phyloP scores from a whole-genome alignment of 2,888 invertebrate species.

The Achlya flavicornis region DNA sequence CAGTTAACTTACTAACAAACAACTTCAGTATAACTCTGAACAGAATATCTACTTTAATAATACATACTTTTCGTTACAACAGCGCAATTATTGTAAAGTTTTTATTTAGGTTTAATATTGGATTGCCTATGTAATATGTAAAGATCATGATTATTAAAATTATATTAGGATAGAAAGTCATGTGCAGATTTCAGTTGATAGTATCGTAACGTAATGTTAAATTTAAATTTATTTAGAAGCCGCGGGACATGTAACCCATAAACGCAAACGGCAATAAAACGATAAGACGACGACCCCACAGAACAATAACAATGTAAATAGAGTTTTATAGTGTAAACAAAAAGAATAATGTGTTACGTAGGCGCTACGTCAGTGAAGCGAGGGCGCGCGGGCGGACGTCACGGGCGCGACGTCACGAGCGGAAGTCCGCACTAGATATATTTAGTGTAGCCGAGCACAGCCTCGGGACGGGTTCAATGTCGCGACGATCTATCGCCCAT shows the following conservation, averaged over 20 bases:
- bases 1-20: constrained; percentile 64
- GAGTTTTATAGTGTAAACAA: constrained; percentile 81
- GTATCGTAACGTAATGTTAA: constrained; percentile 17
- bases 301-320: constrained; percentile 78
- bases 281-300: constrained; percentile 76
- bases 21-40: constrained; percentile 19
- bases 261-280: constrained; percentile 67
- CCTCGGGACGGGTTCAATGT: constrained; percentile 77
- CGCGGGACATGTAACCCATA: constrained; percentile 50
- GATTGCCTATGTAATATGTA: not conserved
- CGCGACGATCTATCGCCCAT: constrained; percentile 80
- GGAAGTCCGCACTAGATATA: constrained; percentile 79
- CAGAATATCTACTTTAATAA: not conserved
- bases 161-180: no score
- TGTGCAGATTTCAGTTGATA: not conserved
- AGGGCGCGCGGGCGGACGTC: constrained; percentile 53
- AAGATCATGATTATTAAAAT: no score
- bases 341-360: constrained; percentile 73
- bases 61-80: not conserved
- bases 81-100: not conserved
- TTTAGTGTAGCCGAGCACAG: constrained; percentile 61
- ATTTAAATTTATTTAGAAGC: constrained; percentile 16
- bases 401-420: constrained; percentile 74
- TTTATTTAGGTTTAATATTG: not conserved
- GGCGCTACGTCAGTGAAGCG: constrained; percentile 62